A percentile compares a stretch with the other conserved stretches of the same genome.
Conservation (phyloP, 2,113 vertebrate species). For the Orycteropus afer region DNA sequence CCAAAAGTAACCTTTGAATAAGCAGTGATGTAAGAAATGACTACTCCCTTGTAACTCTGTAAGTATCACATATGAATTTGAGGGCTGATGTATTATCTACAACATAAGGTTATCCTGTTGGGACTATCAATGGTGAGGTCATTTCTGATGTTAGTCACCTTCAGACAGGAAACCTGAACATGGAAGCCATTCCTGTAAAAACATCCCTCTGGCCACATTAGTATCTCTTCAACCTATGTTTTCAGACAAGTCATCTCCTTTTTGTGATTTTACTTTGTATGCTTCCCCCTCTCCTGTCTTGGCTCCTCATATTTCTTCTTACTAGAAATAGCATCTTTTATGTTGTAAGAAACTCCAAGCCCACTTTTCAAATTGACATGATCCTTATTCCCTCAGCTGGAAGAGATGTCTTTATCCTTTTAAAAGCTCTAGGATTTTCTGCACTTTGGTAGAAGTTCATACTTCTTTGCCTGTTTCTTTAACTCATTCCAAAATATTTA, state of each 20-base stretch:
- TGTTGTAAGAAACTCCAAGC: neutral
- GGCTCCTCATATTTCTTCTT: neutral
- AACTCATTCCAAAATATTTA: neutral
- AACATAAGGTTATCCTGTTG: neutral
- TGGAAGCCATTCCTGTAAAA: neutral
- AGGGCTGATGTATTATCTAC: neutral
- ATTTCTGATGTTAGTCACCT: neutral
- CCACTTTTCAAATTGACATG: neutral
- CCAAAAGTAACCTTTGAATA: constrained; percentile 46
- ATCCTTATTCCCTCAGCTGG: neutral
- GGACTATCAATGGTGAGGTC: neutral
- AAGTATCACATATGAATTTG: neutral
- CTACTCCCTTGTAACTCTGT: neutral
- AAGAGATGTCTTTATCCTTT: constrained; percentile 43
- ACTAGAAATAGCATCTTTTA: neutral
- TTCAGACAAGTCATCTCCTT: neutral
- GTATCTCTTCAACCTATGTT: neutral
- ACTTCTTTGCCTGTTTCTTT: neutral
- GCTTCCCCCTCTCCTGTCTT: neutral
- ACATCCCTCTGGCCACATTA: neutral
- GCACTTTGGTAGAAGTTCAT: neutral
- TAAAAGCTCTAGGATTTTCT: neutral
- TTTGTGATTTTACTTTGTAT: neutral
- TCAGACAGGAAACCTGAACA: constrained; percentile 3
- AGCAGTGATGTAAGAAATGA: neutral